A percentile compares a stretch with the other conserved stretches of the same genome.
Evolutionary conservation across 2,797 vertebrate species (phyloP).

Genomic region (Anabacerthia variegaticeps): DNA sequence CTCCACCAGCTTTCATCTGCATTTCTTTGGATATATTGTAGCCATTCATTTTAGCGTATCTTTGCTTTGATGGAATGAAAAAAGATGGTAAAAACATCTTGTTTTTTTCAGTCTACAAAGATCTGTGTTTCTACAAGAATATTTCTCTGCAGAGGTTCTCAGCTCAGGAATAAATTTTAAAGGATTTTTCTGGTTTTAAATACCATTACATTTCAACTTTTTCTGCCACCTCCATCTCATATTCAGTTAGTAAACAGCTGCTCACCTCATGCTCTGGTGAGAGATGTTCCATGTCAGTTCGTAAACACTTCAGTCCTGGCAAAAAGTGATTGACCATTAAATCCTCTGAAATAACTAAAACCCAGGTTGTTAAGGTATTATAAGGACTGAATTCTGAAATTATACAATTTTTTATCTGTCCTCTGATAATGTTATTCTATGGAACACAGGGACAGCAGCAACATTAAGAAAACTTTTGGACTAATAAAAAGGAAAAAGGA

Average conservation of each 20-base stretch:
- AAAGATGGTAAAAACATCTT: not conserved
- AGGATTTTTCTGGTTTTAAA: not conserved
- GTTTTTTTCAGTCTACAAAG: not conserved
- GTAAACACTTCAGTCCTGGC: conserved; percentile 95
- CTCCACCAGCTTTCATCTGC: not conserved
- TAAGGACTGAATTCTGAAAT: not conserved
- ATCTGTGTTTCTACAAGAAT: not conserved
- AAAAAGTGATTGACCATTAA: conserved; percentile 98
- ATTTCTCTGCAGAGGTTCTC: not conserved
- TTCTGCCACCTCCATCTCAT: not conserved
- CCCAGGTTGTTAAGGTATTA: conserved; percentile 72
- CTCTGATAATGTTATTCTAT: not conserved
- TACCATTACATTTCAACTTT: not conserved
- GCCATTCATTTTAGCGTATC: not conserved
- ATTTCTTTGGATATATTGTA: not conserved
- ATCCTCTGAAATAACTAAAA: conserved; percentile 96
- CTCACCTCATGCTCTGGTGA: conserved; percentile 97
- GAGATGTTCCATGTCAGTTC: conserved; percentile 95
- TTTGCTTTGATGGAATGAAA: not conserved
- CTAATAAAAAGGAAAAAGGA: not conserved
- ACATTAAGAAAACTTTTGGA: not conserved
- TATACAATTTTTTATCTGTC: not conserved
- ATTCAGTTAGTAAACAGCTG: not conserved
- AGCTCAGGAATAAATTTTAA: not conserved
- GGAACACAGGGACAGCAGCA: not conserved